Base-by-base conservation (phyloP, 2,797 vertebrate genomes). In the Poeciliopsis gracilis region DNA sequence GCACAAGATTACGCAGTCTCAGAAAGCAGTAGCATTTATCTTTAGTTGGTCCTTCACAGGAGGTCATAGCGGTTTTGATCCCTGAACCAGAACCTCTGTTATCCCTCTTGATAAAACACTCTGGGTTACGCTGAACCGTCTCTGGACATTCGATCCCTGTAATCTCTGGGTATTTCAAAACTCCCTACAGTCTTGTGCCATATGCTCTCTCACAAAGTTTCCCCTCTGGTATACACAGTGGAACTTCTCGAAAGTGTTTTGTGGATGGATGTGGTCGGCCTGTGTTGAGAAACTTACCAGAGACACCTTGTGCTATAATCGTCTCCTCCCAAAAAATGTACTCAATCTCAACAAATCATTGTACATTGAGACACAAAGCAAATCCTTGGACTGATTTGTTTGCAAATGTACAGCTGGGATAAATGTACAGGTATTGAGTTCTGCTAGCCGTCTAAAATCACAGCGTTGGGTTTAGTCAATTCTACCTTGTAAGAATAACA, bases 121-220 rank as follows among this genome's bases (percentile, higher is more conserved):
- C 53, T 45, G 70, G 74, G 75, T 87, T 85, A 90, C 82, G 82
- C 77, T 87, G 87, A 77, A 81, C 85, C 77, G 84, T 15, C 30
- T 74, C 77, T 49, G 75, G 66, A 75, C 47, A 23, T 23, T 83
- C 72, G 45, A 87, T 87, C 81, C 18, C 51, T 33, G 41, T 89
- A 87, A 90, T 91, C 86, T 82, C 71, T 33, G 49, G 83, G 36
- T 76, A 82, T 87, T 80, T 76, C 81, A 77, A 67, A 84, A 88
- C 76, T 71, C 71, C 78, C 78, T 82, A 81, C 70, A 79, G 76
- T 86, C 16, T 84, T 87, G 75, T 75, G 73, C 84, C 85, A 33
- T 20, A 81, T 88, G 82, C 82, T 78, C 49, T 61, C 79, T 71
- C 70, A 63, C 78, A 69, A 83, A 66, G 78, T 87, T 49, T 57